These are phyloP conservation scores for Polyploca ridens DNA, from an alignment of 2,888 invertebrate species.

Conservation along the genomic window DNA sequence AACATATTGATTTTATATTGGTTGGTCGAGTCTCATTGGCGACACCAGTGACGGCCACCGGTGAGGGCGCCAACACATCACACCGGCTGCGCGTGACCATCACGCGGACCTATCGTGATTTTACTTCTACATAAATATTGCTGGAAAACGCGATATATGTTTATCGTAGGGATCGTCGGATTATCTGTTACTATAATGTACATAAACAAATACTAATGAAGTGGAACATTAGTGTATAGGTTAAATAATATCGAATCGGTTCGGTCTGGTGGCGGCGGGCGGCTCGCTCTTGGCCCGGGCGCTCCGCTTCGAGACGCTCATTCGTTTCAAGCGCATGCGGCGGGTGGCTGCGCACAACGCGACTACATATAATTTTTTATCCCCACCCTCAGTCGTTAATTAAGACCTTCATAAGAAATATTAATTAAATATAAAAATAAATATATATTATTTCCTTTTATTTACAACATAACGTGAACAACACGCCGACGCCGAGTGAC, in stretches of 20 bases:
- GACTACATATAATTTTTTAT: constrained; percentile 30
- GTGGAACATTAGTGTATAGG: constrained; percentile 48
- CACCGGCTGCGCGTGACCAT: constrained; percentile 61
- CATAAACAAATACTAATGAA: constrained; percentile 62
- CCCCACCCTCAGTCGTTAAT: constrained; percentile 49
- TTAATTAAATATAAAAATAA: constrained; percentile 30
- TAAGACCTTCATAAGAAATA: constrained; percentile 30
- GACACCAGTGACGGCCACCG: constrained; percentile 20
- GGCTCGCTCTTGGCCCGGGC: constrained; percentile 33
- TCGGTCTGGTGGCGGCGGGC: constrained; percentile 44
- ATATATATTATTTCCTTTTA: background rate
- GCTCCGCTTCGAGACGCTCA: constrained; percentile 53
- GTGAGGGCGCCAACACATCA: constrained; percentile 65
- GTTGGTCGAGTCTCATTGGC: constrained; percentile 13
- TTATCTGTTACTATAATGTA: constrained; percentile 56
- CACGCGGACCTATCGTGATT: constrained; percentile 67
- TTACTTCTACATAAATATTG: constrained; percentile 62
- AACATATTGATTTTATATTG: constrained; percentile 34
- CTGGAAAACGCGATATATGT: constrained; percentile 49
- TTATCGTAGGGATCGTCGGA: constrained; percentile 59
- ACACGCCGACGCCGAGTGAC: constrained; percentile 57
- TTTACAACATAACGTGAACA: constrained; percentile 28
- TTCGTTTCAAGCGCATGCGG: constrained; percentile 65
- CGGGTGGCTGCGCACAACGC: constrained; percentile 62
- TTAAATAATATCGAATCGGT: constrained; percentile 64